Base-by-base conservation (phyloP, 1,140 invertebrate species). In the Pachyrhynchus sulphureomaculatus region DNA sequence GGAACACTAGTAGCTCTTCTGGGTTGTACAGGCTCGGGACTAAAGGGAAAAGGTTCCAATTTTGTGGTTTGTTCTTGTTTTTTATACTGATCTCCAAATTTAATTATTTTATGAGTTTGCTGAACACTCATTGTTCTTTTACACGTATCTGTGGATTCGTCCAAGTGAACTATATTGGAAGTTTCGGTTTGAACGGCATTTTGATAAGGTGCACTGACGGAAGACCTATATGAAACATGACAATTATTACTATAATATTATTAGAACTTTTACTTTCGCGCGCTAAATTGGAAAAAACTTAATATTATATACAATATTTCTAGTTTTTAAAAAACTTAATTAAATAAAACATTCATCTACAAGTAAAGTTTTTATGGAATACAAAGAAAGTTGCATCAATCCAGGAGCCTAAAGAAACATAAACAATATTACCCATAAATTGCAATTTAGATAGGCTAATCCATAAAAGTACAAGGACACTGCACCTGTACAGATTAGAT, bases 91-190 rank as follows among this genome's bases (percentile, higher is more conserved):
- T 84, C 80, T 8, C 84, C 83, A 45, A 86, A 86, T 65, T 86
- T 85, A 20, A 88, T 86, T 4, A 88, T 79, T 18, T 84, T 78
- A 49, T 84, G 86, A 0, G 85, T 88, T 70, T 88, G 85, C 64
- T 88, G 83, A 33, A 88, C 80, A 44, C 83, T 87, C 5, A 88
- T 80, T 21, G 87, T 83, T 37, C 86, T 78, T 56, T 84, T 78
- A 8, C 79, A 82, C 21, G 79, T 84, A 65, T 86, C 84, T 2
- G 84, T 87, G 0, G 85, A 84, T 68, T 88, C 87, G 57, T 86
- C 82, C 79, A 88, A 86, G 62, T 83, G 80, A 62, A 88, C 82
- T 2, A 83, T 81, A 67, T 88, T 87, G 55, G 84, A 86, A 0
- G 81, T 83, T 74, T 88, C 86, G 0, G 83, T 83, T 47, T 84